Evolutionary conservation across 92 coral and sea anemone species (phyloP).

Genomic region (Scolanthus callimorphus): DNA sequence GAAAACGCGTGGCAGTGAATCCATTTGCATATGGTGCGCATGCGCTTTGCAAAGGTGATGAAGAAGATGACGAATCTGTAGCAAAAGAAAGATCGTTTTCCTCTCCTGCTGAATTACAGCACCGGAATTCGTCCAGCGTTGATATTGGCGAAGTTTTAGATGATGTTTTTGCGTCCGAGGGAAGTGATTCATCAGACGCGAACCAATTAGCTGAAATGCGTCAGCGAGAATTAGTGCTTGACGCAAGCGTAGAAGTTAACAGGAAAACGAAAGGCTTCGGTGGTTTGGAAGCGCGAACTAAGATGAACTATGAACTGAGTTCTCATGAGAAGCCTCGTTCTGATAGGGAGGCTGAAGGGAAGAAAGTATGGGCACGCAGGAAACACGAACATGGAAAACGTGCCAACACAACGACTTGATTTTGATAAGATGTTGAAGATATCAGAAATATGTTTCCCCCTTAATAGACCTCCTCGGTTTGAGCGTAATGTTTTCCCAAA

Average conservation of each 20-base stretch:
- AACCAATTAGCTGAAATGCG: not conserved
- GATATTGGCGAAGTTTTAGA: not conserved
- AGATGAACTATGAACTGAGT: not conserved
- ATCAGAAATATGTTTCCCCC: too few species aligned
- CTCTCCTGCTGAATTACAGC: not conserved
- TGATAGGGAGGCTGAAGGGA: not conserved
- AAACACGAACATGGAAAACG: too few species aligned
- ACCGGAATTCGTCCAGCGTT: not conserved
- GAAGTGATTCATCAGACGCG: not conserved
- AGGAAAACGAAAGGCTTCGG: too few species aligned
- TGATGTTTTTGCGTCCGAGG: not conserved
- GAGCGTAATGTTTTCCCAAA: too few species aligned
- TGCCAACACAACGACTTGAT: too few species aligned
- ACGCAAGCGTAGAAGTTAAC: too few species aligned
- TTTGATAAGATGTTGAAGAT: too few species aligned
- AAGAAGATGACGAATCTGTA: not conserved
- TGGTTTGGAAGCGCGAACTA: not conserved
- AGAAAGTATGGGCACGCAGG: not conserved
- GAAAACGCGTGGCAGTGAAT: constrained; percentile 45
- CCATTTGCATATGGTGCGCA: constrained; percentile 48
- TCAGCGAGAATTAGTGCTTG: not conserved
- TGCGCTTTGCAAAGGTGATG: not conserved
- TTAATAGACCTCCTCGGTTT: too few species aligned
- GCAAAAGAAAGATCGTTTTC: not conserved
- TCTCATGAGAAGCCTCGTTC: not conserved